phyloP scores from a whole-genome alignment of 2,888 invertebrate species.

The Drosophila aldrichi region DNA sequence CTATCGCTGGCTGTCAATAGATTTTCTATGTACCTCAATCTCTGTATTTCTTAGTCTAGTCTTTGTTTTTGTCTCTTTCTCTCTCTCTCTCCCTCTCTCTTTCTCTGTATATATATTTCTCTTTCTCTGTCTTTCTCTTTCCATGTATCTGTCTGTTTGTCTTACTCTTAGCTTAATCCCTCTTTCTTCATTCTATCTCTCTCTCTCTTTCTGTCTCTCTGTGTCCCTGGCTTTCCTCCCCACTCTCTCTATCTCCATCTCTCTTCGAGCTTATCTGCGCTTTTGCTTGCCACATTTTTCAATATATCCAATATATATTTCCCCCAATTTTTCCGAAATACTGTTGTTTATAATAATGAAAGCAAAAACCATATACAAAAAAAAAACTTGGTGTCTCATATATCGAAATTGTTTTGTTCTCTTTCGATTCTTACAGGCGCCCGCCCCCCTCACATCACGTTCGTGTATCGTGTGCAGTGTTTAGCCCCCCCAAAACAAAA shows the following conservation, averaged over 20 bases:
- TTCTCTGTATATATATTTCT: not conserved
- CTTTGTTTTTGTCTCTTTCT: conserved; percentile 6
- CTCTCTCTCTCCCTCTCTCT: conserved; percentile 7
- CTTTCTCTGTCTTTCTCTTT: too few relatives aligned
- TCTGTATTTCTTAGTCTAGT: too few relatives aligned
- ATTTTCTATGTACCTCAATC: not conserved
- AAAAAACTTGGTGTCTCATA: conserved; percentile 65
- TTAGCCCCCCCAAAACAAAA: conserved; percentile 44
- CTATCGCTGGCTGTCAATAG: not conserved
- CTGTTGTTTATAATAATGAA: conserved; percentile 37
- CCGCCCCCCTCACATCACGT: conserved; percentile 51
- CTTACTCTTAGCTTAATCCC: not conserved
- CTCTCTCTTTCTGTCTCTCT: conserved; percentile 13
- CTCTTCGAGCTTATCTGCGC: conserved; percentile 38
- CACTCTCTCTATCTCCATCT: conserved; percentile 23
- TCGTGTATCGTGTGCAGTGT: conserved; percentile 65
- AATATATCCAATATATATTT: conserved; percentile 39
- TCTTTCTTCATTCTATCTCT: not conserved
- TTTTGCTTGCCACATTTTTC: conserved; percentile 48
- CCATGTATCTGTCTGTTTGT: not conserved
- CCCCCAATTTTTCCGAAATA: conserved; percentile 25
- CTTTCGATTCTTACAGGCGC: conserved; percentile 82
- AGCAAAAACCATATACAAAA: conserved; percentile 28
- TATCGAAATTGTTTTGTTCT: conserved; percentile 81
- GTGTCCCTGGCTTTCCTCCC: conserved; percentile 11